Evolutionary conservation across 2,888 invertebrate genomes (phyloP).

Genomic region (Leucoma salicis): DNA sequence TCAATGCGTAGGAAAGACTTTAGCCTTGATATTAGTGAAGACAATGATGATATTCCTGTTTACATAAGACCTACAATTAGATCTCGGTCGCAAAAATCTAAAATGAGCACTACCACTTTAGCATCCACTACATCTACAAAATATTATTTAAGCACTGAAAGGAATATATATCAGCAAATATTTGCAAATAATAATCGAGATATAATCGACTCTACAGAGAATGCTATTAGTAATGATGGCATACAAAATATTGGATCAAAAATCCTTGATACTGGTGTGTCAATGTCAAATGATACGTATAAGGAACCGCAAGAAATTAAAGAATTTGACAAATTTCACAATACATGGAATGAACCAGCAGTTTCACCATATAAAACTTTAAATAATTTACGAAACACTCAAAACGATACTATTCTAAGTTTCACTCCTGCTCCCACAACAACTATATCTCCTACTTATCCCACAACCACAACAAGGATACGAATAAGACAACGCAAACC

Average conservation of each 20-base stretch:
- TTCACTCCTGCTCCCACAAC: conserved; percentile 17
- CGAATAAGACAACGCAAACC: conserved; percentile 27
- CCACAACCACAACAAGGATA: conserved; percentile 35
- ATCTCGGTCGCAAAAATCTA: conserved; percentile 24
- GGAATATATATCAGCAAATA: conserved; percentile 55
- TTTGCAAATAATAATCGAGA: conserved; percentile 38
- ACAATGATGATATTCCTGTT: conserved; percentile 51
- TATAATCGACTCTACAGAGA: conserved; percentile 48
- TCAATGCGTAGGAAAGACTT: conserved; percentile 48
- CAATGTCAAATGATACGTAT: conserved; percentile 26
- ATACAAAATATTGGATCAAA: conserved; percentile 45
- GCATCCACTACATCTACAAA: conserved; percentile 43
- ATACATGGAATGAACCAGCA: conserved; percentile 59
- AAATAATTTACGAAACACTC: conserved; percentile 62
- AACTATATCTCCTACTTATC: conserved; percentile 27
- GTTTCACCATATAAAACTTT: conserved; percentile 80
- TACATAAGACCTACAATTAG: conserved; percentile 41
- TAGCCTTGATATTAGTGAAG: conserved; percentile 39
- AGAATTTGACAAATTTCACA: conserved; percentile 32
- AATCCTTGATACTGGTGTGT: conserved; percentile 32
- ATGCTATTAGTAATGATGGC: conserved; percentile 45
- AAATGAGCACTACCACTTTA: conserved; percentile 29
- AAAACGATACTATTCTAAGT: conserved; percentile 34
- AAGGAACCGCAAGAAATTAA: conserved; percentile 31
- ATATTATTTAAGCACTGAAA: conserved; percentile 50